These are phyloP conservation scores for Megalurothrips usitatus DNA, from an alignment of 2,888 invertebrate genomes.

Conservation along the genomic window DNA sequence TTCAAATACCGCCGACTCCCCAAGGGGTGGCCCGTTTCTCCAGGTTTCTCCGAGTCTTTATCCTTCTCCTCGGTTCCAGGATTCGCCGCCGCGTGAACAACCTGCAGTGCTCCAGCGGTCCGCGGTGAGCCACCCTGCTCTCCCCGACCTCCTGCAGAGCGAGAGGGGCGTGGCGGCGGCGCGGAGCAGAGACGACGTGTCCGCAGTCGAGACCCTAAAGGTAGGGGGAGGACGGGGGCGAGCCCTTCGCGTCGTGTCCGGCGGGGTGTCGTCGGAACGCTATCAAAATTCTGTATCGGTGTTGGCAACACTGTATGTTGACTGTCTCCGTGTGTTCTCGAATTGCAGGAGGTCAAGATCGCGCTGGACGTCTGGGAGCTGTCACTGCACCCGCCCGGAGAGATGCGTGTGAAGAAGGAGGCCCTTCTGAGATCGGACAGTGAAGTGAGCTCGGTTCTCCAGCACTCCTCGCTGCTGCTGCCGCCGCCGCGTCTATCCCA, in stretches of 20 bases:
- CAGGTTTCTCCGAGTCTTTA: not conserved
- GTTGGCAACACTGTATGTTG: not conserved
- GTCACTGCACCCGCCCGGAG: not conserved
- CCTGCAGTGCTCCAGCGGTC: not conserved
- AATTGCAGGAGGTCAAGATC: not conserved
- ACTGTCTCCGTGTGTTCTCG: not conserved
- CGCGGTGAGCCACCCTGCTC: not conserved
- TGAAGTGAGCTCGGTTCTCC: not conserved
- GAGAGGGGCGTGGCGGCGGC: not conserved
- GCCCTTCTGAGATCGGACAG: not conserved
- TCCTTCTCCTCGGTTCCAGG: not conserved
- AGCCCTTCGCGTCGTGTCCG: too few relatives aligned
- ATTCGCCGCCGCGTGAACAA: not conserved
- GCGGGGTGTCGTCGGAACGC: too few relatives aligned
- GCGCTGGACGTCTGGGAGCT: not conserved
- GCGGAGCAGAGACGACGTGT: not conserved
- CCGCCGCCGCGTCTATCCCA: not conserved
- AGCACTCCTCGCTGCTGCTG: not conserved
- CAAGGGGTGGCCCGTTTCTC: too few relatives aligned
- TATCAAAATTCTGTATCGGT: not conserved
- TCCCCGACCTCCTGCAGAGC: not conserved
- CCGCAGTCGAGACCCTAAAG: not conserved
- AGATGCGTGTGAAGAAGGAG: slow-evolving; percentile 3
- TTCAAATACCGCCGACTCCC: too few relatives aligned
- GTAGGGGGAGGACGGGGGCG: not conserved